These are phyloP conservation scores for Forficula auricularia DNA, from an alignment of 1,140 invertebrate species.

Conservation along the genomic window DNA sequence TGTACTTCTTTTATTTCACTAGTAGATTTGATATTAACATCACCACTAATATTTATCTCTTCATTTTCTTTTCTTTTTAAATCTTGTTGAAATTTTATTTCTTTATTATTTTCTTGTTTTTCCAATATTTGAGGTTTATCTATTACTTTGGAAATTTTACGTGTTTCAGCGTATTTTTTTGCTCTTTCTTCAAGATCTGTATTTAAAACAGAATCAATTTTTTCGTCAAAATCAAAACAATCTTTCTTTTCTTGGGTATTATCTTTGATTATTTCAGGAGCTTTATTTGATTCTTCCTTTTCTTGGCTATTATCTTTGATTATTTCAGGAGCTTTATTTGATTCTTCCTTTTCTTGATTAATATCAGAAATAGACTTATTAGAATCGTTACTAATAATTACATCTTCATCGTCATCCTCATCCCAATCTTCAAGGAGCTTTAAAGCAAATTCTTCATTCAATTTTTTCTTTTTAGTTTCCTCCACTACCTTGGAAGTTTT, in stretches of 20 bases:
- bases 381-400: too few species aligned
- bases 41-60: background rate
- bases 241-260: slow-evolving; percentile 14
- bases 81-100: too few species aligned
- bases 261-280: background rate
- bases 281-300: background rate
- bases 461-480: slow-evolving; percentile 22
- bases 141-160: slow-evolving; percentile 30
- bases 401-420: slow-evolving; percentile 23
- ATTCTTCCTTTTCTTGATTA: slow-evolving; percentile 11
- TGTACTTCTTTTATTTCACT: slow-evolving; percentile 11
- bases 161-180: slow-evolving; percentile 10
- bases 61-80: too few species aligned
- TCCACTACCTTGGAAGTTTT: slow-evolving; percentile 7
- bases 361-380: slow-evolving; percentile 14
- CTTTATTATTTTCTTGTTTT: too few species aligned
- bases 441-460: slow-evolving; percentile 24
- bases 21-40: background rate
- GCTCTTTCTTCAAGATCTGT: slow-evolving; percentile 5
- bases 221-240: slow-evolving; percentile 35
- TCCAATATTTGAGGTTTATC: too few species aligned
- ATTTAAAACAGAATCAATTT: slow-evolving; percentile 25
- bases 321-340: slow-evolving; percentile 5
- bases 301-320: background rate
- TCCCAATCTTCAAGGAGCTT: slow-evolving; percentile 29